These are phyloP conservation scores for Rhingia rostrata DNA, from an alignment of 2,888 invertebrate genomes.

Conservation along the genomic window DNA sequence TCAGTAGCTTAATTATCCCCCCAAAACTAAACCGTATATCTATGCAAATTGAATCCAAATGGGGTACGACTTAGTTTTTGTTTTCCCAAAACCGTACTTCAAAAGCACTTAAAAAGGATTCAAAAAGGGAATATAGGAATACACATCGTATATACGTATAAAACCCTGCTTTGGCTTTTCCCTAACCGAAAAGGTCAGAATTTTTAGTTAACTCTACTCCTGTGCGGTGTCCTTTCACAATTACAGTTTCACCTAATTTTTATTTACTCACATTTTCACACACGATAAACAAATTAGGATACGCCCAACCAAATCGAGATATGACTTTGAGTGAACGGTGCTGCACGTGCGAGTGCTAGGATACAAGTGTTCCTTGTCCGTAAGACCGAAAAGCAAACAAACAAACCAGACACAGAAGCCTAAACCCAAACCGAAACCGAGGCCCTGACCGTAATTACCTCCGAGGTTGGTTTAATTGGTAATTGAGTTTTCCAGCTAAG, in stretches of 20 bases:
- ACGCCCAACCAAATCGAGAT: conserved; percentile 9
- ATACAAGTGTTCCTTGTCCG: conserved; percentile 22
- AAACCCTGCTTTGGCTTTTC: conserved; percentile 27
- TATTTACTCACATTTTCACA: conserved; percentile 58
- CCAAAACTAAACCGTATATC: conserved; percentile 27
- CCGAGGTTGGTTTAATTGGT: conserved; percentile 54
- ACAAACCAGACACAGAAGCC: conserved; percentile 1
- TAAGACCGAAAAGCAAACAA: background rate
- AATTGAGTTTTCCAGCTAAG: conserved; percentile 57
- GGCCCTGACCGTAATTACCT: conserved; percentile 41
- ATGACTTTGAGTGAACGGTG: conserved; percentile 21
- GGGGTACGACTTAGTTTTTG: conserved; percentile 26
- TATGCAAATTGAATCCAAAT: conserved; percentile 58
- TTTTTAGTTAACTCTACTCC: conserved; percentile 38
- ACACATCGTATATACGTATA: conserved; percentile 17
- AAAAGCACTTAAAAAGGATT: conserved; percentile 53
- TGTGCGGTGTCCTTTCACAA: conserved; percentile 16
- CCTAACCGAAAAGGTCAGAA: background rate
- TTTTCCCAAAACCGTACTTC: conserved; percentile 41
- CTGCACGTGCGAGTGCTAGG: background rate
- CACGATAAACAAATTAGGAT: conserved; percentile 63
- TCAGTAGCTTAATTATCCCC: conserved; percentile 43
- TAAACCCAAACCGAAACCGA: conserved; percentile 1
- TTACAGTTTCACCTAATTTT: conserved; percentile 17
- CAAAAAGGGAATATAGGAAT: conserved; percentile 20